These are phyloP conservation scores for Agrenia bidenticulata DNA, from an alignment of 2,888 invertebrate genomes.

Conservation along the genomic window DNA sequence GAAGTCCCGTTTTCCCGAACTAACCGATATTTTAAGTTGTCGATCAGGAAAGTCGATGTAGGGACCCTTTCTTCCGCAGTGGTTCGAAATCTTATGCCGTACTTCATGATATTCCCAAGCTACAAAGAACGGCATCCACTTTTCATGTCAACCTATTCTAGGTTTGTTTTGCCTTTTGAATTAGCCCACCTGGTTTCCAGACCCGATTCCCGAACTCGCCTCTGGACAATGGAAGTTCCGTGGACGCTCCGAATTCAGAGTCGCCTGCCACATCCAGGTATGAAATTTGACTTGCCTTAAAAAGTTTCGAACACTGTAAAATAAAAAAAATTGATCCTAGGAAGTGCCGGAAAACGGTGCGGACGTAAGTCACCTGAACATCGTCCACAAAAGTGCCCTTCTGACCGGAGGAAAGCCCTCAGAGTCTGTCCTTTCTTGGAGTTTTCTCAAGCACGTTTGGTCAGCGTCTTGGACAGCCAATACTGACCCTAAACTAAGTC, in stretches of 20 bases:
- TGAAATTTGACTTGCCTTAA: conserved; percentile 2
- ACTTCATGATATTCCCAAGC: too few relatives aligned
- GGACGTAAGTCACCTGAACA: conserved; percentile 75
- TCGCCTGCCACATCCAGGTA: conserved; percentile 78
- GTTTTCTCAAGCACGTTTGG: conserved; percentile 65
- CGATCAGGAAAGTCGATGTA: too few relatives aligned
- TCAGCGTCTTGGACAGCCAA: conserved; percentile 60
- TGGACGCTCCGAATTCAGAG: conserved; percentile 75
- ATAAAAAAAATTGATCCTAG: conserved; percentile 56
- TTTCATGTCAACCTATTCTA: too few relatives aligned
- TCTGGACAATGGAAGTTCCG: conserved; percentile 65
- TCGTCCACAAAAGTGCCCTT: conserved; percentile 69
- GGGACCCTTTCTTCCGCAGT: too few relatives aligned
- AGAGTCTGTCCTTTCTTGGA: conserved; percentile 56
- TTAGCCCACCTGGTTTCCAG: conserved; percentile 67
- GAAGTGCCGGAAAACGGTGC: conserved; percentile 90
- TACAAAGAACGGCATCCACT: too few relatives aligned
- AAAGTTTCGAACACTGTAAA: background rate
- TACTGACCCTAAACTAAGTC: conserved; percentile 60
- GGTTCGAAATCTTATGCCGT: too few relatives aligned
- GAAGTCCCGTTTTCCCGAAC: too few relatives aligned
- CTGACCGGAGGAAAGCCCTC: conserved; percentile 60
- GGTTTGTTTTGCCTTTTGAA: too few relatives aligned
- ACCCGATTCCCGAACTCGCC: conserved; percentile 62
- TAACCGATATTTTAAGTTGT: too few relatives aligned